Percentiles rank a stretch among this genome's conserved stretches.
These are phyloP conservation scores for Drosophila bocki DNA, from an alignment of 1,140 invertebrate genomes.

Conservation along the genomic window DNA sequence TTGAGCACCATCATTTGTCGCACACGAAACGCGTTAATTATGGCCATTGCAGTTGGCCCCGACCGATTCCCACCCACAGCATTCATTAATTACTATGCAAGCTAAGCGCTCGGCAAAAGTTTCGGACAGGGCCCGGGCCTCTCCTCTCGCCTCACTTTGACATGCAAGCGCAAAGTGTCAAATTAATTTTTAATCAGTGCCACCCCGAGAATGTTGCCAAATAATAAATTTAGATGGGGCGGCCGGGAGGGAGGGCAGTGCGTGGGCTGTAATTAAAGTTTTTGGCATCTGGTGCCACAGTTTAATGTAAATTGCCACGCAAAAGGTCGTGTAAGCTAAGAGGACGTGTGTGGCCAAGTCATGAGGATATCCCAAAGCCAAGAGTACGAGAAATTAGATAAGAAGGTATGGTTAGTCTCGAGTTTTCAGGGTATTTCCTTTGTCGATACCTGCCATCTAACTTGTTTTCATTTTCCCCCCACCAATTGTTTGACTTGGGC, in stretches of 20 bases:
- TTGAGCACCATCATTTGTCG: conserved; percentile 71
- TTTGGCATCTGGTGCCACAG: conserved; percentile 43
- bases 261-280: conserved; percentile 65
- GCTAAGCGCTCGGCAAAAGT: conserved; percentile 76
- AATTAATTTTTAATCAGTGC: conserved; percentile 82
- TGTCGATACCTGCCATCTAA: background rate
- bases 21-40: conserved; percentile 82
- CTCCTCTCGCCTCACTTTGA: conserved; percentile 60
- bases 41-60: conserved; percentile 69
- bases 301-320: conserved; percentile 52
- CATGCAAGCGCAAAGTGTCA: conserved; percentile 82
- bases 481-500: conserved; percentile 34
- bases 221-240: conserved; percentile 80
- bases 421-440: background rate
- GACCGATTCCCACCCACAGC: conserved; percentile 33
- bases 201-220: conserved; percentile 66
- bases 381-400: background rate
- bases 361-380: background rate
- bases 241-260: conserved; percentile 14
- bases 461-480: background rate
- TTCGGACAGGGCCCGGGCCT: conserved; percentile 46
- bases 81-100: conserved; percentile 82
- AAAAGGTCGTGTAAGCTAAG: conserved; percentile 32
- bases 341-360: conserved; percentile 25
- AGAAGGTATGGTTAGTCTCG: background rate